These are phyloP conservation scores for Drosophila nikananu DNA, from an alignment of 1,140 invertebrate species.

Conservation along the genomic window DNA sequence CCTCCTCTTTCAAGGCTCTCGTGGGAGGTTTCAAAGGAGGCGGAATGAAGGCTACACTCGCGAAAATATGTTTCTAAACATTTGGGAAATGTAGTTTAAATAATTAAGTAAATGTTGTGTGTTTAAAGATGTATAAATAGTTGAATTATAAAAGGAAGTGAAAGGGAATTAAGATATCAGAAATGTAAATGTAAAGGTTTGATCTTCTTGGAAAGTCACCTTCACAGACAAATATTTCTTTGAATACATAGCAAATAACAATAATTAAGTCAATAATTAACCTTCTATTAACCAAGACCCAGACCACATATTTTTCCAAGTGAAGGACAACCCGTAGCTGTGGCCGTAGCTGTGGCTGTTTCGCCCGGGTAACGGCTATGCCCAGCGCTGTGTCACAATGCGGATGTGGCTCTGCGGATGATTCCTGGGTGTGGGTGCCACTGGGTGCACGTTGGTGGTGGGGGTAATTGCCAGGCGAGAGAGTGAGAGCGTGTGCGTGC, in stretches of 20 bases:
- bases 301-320: not conserved
- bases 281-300: not conserved
- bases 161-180: no score
- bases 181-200: no score
- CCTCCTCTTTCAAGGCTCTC: not conserved
- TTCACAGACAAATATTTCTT: no score
- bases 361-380: conserved; percentile 64
- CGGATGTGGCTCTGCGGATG: conserved; percentile 20
- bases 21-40: conserved; percentile 9
- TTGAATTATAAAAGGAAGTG: no score
- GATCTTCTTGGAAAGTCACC: not conserved
- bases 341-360: conserved; percentile 70
- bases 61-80: not conserved
- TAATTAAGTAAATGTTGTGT: not conserved
- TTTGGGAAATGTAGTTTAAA: no score
- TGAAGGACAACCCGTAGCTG: conserved; percentile 47
- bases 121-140: not conserved
- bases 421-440: conserved; percentile 22
- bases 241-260: not conserved
- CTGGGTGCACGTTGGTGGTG: conserved; percentile 1
- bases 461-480: conserved; percentile 30
- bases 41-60: conserved; percentile 3
- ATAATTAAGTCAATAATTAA: not conserved
- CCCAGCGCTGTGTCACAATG: conserved; percentile 45
- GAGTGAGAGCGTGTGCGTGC: conserved; percentile 54